These are phyloP conservation scores for Asbolus verrucosus DNA, from an alignment of 1,140 invertebrate species.

Conservation along the genomic window DNA sequence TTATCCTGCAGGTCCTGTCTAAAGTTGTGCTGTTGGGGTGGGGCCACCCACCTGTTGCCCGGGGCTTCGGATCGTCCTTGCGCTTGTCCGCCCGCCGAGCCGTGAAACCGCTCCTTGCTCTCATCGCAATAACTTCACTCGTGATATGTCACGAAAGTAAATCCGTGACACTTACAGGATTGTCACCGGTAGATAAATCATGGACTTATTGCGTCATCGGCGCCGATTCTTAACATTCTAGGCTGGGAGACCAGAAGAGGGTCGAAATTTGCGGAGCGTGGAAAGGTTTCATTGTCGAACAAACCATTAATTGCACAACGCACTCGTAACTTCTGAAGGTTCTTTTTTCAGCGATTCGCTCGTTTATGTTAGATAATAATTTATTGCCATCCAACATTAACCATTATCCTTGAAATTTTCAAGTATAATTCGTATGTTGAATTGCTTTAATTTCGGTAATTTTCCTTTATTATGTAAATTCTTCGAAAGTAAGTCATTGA, in stretches of 20 bases:
- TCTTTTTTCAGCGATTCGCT: constrained; percentile 13
- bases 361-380: constrained; percentile 13
- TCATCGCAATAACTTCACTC: constrained; percentile 43
- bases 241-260: too few species aligned
- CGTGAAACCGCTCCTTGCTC: constrained; percentile 45
- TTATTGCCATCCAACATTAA: constrained; percentile 5
- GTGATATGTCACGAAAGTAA: constrained; percentile 41
- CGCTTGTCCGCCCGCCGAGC: constrained; percentile 33
- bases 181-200: constrained; percentile 34
- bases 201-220: too few species aligned
- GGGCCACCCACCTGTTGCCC: constrained; percentile 46
- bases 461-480: neutral
- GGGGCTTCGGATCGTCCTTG: constrained; percentile 41
- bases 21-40: constrained; percentile 41
- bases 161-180: constrained; percentile 26
- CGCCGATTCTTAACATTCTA: constrained; percentile 13
- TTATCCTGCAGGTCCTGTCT: constrained; percentile 36
- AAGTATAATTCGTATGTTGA: constrained; percentile 15
- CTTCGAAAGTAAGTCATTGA: too few species aligned
- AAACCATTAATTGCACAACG: constrained; percentile 23
- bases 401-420: constrained; percentile 15
- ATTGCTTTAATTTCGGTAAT: constrained; percentile 17
- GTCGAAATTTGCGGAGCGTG: too few species aligned
- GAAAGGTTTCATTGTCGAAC: neutral
- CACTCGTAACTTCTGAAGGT: constrained; percentile 17